Evolutionary conservation across 64 coral and sea anemone genomes (phyloP).

Genomic region (Pocillopora verrucosa): DNA sequence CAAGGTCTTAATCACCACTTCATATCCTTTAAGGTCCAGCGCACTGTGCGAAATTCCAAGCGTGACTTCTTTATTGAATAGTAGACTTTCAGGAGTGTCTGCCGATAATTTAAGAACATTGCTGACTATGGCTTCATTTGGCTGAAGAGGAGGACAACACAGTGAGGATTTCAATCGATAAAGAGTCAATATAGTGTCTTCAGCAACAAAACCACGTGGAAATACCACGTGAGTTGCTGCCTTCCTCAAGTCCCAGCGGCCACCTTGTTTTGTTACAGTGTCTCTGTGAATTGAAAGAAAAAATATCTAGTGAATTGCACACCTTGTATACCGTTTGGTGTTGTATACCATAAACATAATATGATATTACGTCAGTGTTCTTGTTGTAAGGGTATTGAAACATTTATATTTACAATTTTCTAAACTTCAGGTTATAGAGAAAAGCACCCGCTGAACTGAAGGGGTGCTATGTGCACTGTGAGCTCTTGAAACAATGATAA

Average conservation of each 20-base stretch:
- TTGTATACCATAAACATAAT: too few relatives aligned
- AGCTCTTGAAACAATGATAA: too few relatives aligned
- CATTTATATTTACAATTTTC: too few relatives aligned
- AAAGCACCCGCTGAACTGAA: too few relatives aligned
- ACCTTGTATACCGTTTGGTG: too few relatives aligned
- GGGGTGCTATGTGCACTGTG: too few relatives aligned
- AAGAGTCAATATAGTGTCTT: background rate
- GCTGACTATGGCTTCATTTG: slow-evolving; percentile 12
- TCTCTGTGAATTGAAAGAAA: background rate
- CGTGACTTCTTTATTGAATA: slow-evolving; percentile 5
- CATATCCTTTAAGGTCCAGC: slow-evolving; percentile 4
- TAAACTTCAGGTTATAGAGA: too few relatives aligned
- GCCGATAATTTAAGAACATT: background rate
- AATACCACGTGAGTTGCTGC: background rate
- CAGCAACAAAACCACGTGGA: background rate
- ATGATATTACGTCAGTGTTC: too few relatives aligned
- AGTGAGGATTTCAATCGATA: background rate
- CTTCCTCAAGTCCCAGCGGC: background rate
- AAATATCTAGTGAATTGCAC: background rate
- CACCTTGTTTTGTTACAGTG: background rate
- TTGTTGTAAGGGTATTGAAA: too few relatives aligned
- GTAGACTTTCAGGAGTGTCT: background rate
- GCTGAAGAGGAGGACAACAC: background rate
- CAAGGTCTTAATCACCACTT: background rate
- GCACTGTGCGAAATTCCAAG: slow-evolving; percentile 4